Percentiles rank a stretch among this genome's conserved stretches.
phyloP scores from a whole-genome alignment of 2,888 invertebrate species.

The Heteromurus nitidus region DNA sequence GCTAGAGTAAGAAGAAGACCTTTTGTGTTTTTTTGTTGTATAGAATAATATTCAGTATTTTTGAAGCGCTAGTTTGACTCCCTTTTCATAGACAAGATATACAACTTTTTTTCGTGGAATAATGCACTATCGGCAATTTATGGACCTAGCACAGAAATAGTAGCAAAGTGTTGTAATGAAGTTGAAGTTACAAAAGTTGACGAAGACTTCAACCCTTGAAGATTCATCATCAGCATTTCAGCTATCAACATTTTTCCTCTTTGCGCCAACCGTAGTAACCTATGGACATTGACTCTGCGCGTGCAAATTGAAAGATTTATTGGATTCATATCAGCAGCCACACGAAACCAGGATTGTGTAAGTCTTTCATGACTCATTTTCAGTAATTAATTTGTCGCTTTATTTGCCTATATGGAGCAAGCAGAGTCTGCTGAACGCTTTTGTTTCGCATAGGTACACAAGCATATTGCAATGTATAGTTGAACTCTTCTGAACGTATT shows the following conservation, averaged over 20 bases:
- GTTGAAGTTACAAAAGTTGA: slow-evolving; percentile 11
- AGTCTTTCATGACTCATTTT: slow-evolving; percentile 43
- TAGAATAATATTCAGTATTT: no score
- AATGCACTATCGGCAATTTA: no score
- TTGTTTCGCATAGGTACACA: no score
- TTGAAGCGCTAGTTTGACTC: no score
- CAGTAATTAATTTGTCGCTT: slow-evolving; percentile 57
- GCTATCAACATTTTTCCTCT: slow-evolving; percentile 14
- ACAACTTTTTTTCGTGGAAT: no score
- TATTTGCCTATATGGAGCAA: slow-evolving; percentile 14
- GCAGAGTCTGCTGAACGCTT: neutral
- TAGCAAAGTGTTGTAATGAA: neutral
- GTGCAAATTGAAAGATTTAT: slow-evolving; percentile 56
- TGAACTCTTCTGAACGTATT: no score
- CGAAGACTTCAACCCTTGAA: slow-evolving; percentile 21
- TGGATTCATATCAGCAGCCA: slow-evolving; percentile 37
- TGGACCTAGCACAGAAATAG: no score
- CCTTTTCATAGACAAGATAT: no score
- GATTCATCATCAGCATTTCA: slow-evolving; percentile 20
- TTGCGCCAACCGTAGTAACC: neutral
- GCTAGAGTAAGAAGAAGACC: neutral
- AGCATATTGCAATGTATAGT: no score
- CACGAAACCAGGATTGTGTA: slow-evolving; percentile 60
- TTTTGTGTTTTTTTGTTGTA: neutral
- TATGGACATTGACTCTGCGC: neutral